Evolutionary conservation across 2,113 vertebrate species (phyloP), one percentile per base, ranked within the genome.

Genomic region (Laticauda colubrina): DNA sequence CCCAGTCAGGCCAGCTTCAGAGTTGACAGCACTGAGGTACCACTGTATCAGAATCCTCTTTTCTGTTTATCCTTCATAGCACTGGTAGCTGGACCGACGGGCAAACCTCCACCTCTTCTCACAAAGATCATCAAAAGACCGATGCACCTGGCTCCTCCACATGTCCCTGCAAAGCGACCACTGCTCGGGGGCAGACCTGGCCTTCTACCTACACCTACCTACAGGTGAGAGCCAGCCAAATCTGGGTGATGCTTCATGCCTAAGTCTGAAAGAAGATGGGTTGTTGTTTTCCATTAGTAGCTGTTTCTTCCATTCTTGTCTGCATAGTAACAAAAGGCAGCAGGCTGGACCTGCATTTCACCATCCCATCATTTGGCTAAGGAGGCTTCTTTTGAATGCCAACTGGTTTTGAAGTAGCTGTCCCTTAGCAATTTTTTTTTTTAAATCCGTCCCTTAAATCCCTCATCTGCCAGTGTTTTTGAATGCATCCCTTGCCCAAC

Each of bases 61-160:
- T 43, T 24, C 12, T 85, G 18, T 85, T 59, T 11, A 0, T 20
- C 93, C 95, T 92, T 18, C n/a, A 14, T 91, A 91, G 91, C 59
- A 96, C 94, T 88, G 96, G 90, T 95, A 12, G 95, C 95, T 20
- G 96, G 96, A 54, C 96, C 96, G 48, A 97, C 98, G 95, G 94
- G 94, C 69, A 98, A 98, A 93, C 97, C 97, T 0, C 95, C 93
- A n/a, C 96, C 96, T 1, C 96, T 98, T 89, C 95, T 98, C 75
- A 97, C 96, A 34, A 96, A 94, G 96, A 12, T 95, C 89, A 43
- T 93, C 85, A 75, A 97, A 95, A 95, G 95, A 26, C 95, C 97
- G n/a, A 92, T 94, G 64, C 95, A 96, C n/a, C 64, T 96, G 20
- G 92, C 93, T 6, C 94, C 88, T 34, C 96, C 96, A 9, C 93